Base-by-base conservation (phyloP, 2,113 vertebrate species). In the Chamaea fasciata region DNA sequence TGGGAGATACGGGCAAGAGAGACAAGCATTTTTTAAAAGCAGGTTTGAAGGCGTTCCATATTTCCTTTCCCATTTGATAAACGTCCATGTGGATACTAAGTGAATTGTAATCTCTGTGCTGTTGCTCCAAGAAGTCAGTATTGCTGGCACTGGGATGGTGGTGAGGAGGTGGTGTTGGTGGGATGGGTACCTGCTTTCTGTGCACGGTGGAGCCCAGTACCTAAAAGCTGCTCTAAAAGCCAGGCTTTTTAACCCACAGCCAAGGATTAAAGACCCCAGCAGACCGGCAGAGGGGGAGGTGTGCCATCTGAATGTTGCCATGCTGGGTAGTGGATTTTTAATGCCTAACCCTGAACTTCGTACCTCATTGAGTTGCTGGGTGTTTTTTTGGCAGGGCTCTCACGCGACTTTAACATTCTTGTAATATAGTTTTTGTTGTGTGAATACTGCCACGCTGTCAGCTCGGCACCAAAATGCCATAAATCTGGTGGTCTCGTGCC, bases 401-500 rank as follows among this genome's bases (percentile, higher is more conserved):
- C 74, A 83, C 0, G 0, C 0, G 0, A 42, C 9, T 6, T 68
- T 73, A 68, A 41, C 47, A 4, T 82, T 78, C 90, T 49, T 46
- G 83, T 41, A 77, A 68, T 35, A 10, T 0, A 21, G 2, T 30
- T 91, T 80, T 87, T 88, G 83, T 62, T 84, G 92, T 74, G 78
- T 57, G 81, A 94, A 67, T 84, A 50, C 89, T 70, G 94, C 94
- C 30, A 10, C 1, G 2, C 92, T 89, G 95, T 92, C 95, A 76
- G 88, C 86, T 81, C 5, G 8, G 39, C 80, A 37, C 55, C 0
- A 3, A 50, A 20, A 49, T 11, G 73, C 83, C 70, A 44, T 94
- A 96, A 95, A 97, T 95, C 92, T 47, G 79, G 81, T 75, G 88
- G 78, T 87, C 94, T 93, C 30, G 19, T 90, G 86, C 86, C 83